Conservation (phyloP, 1,140 invertebrate genomes). For the Drosophila prosaltans region DNA sequence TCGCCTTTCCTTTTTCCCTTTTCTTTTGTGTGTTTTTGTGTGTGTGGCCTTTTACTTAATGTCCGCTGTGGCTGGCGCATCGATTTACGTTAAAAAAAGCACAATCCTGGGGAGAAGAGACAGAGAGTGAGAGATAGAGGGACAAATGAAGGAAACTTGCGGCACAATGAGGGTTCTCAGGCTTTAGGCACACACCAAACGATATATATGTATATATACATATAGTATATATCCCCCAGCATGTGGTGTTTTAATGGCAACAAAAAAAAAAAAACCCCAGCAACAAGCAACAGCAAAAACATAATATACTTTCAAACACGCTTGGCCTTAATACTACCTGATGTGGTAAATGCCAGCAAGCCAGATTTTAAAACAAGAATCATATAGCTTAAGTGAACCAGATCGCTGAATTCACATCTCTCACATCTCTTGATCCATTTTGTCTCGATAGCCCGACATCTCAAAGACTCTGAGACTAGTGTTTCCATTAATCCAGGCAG, state of each 20-base stretch:
- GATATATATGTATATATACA: slow-evolving; percentile 36
- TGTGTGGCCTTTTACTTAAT: slow-evolving; percentile 65
- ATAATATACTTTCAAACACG: slow-evolving; percentile 8
- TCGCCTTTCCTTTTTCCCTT: not conserved
- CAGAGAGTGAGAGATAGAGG: too few relatives aligned
- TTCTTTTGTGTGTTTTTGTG: slow-evolving; percentile 22
- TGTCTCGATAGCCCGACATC: too few relatives aligned
- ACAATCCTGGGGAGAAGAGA: not conserved
- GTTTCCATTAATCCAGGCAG: too few relatives aligned
- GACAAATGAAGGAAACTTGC: slow-evolving; percentile 35
- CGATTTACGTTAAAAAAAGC: slow-evolving; percentile 69
- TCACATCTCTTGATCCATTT: too few relatives aligned
- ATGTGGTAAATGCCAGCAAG: slow-evolving; percentile 8
- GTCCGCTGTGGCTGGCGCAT: slow-evolving; percentile 73
- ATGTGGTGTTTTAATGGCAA: slow-evolving; percentile 53
- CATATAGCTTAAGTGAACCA: not conserved
- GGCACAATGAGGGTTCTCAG: slow-evolving; percentile 61
- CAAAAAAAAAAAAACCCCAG: not conserved
- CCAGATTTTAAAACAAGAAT: slow-evolving; percentile 1
- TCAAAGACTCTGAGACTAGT: too few relatives aligned
- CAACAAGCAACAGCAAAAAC: slow-evolving; percentile 14
- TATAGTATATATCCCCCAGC: slow-evolving; percentile 54
- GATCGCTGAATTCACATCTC: not conserved
- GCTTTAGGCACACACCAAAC: slow-evolving; percentile 8
- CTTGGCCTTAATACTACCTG: slow-evolving; percentile 2